phyloP scores from a whole-genome alignment of 2,113 vertebrate species.

The Carassius gibelio region DNA sequence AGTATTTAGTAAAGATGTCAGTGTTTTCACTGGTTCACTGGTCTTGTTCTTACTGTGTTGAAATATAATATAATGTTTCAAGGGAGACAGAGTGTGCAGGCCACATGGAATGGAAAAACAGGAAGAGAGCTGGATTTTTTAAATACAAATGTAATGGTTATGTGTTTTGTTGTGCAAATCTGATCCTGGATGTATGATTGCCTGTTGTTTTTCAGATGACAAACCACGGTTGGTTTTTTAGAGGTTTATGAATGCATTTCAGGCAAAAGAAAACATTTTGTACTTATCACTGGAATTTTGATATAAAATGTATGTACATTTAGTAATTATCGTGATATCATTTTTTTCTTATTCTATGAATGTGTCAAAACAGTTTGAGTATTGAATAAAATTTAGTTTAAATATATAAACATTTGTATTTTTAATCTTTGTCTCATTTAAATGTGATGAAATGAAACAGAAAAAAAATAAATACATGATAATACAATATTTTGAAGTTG shows the following conservation, averaged over 20 bases:
- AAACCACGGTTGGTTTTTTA: neutral
- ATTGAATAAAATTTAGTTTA: neutral
- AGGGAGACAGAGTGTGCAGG: constrained; percentile 15
- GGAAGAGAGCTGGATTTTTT: neutral
- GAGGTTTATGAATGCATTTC: neutral
- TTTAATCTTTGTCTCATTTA: neutral
- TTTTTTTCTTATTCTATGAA: neutral
- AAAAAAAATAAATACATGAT: too few relatives aligned
- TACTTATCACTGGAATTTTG: neutral
- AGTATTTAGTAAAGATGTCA: constrained; percentile 6
- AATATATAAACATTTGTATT: neutral
- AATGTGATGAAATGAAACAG: neutral
- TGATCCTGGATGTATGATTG: constrained; percentile 28
- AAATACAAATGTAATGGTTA: neutral
- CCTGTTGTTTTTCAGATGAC: neutral
- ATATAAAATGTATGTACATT: neutral
- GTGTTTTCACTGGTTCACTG: neutral
- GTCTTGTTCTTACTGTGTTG: constrained; percentile 11
- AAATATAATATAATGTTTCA: neutral
- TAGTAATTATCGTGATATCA: constrained; percentile 3
- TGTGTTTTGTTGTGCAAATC: neutral
- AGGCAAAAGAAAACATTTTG: neutral
- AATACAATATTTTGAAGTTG: too few relatives aligned
- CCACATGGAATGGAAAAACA: neutral
- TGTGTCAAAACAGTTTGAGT: neutral